These are phyloP conservation scores for Conchocele bisecta DNA, from an alignment of 2,888 invertebrate genomes.

Conservation along the genomic window DNA sequence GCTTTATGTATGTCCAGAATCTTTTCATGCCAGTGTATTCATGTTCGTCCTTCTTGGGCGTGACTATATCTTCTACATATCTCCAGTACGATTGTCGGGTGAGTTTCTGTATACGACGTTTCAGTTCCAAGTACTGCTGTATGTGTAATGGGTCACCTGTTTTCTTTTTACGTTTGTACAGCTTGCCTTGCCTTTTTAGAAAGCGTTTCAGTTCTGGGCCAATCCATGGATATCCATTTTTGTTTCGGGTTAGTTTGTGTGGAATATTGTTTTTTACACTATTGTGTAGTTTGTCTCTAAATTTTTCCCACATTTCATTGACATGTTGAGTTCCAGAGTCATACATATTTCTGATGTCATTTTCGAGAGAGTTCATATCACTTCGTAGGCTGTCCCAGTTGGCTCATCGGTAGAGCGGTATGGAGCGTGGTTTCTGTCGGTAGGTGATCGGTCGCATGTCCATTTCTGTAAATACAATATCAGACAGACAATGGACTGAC, in stretches of 20 bases:
- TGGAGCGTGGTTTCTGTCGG: constrained; percentile 20
- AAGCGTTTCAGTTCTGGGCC: constrained; percentile 21
- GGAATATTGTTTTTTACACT: constrained; percentile 17
- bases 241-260: constrained; percentile 24
- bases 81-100: constrained; percentile 27
- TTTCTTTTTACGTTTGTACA: constrained; percentile 29
- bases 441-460: not conserved
- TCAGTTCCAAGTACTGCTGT: constrained; percentile 9
- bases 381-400: constrained; percentile 31
- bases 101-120: not conserved
- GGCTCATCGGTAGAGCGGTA: constrained; percentile 48
- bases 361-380: constrained; percentile 22
- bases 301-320: constrained; percentile 10
- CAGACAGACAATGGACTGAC: too few relatives aligned
- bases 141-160: constrained; percentile 5
- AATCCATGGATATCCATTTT: constrained; percentile 38
- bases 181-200: constrained; percentile 14
- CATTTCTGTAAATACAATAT: constrained; percentile 26
- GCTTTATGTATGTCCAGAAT: constrained; percentile 33
- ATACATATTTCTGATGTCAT: constrained; percentile 7
- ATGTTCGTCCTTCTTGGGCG: constrained; percentile 8
- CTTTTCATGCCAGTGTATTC: not conserved
- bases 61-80: constrained; percentile 24
- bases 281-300: constrained; percentile 4
- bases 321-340: not conserved